These are phyloP conservation scores for Formica exsecta DNA, from an alignment of 1,140 invertebrate species.

Conservation along the genomic window DNA sequence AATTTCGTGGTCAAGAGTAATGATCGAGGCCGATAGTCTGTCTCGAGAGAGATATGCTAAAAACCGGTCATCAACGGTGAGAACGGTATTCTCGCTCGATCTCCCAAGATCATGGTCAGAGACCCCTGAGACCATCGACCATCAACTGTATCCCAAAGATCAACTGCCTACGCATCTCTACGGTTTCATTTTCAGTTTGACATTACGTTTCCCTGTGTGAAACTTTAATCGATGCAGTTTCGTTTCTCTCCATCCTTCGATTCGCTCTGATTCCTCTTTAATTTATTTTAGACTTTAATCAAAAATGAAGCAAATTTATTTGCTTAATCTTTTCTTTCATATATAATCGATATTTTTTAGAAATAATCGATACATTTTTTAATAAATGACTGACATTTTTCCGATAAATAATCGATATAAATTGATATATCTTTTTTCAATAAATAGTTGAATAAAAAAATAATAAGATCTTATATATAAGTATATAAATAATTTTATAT, in stretches of 20 bases:
- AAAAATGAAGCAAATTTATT: background rate
- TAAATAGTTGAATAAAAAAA: no score
- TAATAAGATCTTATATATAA: no score
- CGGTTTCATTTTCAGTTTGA: conserved; percentile 29
- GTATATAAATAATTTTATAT: no score
- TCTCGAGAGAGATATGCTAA: conserved; percentile 52
- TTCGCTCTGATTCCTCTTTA: background rate
- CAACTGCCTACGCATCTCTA: conserved; percentile 29
- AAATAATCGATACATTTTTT: background rate
- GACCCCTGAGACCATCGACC: conserved; percentile 33
- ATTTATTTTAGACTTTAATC: background rate
- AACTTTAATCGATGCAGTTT: background rate
- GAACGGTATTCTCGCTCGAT: conserved; percentile 67
- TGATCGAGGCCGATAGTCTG: conserved; percentile 7
- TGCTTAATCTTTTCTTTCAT: background rate
- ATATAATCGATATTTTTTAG: background rate
- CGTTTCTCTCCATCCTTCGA: background rate
- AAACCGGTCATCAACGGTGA: conserved; percentile 75
- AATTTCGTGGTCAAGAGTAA: conserved; percentile 58
- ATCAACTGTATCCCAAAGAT: conserved; percentile 44
- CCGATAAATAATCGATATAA: background rate
- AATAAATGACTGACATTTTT: background rate
- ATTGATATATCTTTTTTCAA: background rate
- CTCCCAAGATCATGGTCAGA: conserved; percentile 77
- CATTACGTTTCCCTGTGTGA: background rate